Base-by-base conservation (phyloP, 1,140 invertebrate genomes). In the Nymphalis io region DNA sequence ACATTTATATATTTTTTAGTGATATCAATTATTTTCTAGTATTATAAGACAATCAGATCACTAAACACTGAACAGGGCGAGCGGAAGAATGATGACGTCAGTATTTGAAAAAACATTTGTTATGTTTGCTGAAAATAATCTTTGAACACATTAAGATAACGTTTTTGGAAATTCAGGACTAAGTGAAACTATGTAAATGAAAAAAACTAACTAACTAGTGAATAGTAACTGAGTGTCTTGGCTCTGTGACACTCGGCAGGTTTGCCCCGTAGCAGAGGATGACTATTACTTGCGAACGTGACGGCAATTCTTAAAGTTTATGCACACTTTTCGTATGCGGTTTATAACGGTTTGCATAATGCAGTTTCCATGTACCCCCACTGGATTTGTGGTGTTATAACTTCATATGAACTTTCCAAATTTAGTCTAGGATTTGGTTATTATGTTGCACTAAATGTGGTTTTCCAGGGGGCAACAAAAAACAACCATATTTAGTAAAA, bases 261-360 rank as follows among this genome's bases (percentile, higher is more conserved):
- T 21, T 42, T 15, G 20, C 5, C 1, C 27, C 27, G 20, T 18
- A 1, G 3, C 46, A 20, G 27, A 5, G 44, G 60, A 55, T 55
- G 27, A 53, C 44, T 60, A 60, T 68, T 68, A 60, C 57, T 59
- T 40, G 20, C 15, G 33, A 38, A 60, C 59, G 66, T 68, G 66
- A 46, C 46, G 53, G 33, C 33, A 51, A 68, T 51, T 60, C 46
- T 27, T 68, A 48, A 60, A 68, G 20, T 68, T 16, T 51, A 60
- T 63, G 61, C 61, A 39, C 18, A 12, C 27, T 44, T 21, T 15
- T 12, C 21, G 51, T 11, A 48, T 21, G 33, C 44, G 40, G 57
- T 67, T 65, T 70, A 70, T 72, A 59, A 39, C 46, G 73, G n/a
- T 64, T 61, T 71, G 72, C 70, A 76, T 82, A 82, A 82, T 82